Percentiles rank a stretch among this genome's conserved stretches.
Conservation (phyloP, 1,140 invertebrate species). For the Nylanderia fulva region DNA sequence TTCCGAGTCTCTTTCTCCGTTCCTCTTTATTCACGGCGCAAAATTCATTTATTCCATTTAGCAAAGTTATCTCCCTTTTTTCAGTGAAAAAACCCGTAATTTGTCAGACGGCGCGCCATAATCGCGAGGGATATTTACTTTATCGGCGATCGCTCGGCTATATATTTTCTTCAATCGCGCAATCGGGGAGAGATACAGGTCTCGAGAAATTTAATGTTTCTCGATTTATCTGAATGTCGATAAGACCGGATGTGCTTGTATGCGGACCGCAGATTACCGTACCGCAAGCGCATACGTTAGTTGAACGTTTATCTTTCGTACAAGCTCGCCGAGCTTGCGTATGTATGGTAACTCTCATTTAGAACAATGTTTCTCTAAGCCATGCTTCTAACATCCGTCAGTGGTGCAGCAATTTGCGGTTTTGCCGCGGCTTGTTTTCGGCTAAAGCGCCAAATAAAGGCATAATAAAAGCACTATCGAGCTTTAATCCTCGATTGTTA, state of each 20-base stretch:
- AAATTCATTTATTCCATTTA: slow-evolving; percentile 28
- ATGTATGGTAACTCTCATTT: slow-evolving; percentile 54
- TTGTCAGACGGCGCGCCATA: slow-evolving; percentile 28
- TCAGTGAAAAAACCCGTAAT: slow-evolving; percentile 37
- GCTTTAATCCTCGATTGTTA: neutral
- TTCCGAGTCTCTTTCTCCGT: neutral
- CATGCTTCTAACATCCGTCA: slow-evolving; percentile 47
- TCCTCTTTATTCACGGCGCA: neutral
- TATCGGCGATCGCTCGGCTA: neutral
- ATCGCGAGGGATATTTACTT: neutral
- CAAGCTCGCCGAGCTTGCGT: slow-evolving; percentile 14
- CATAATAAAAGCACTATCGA: neutral
- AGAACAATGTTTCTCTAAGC: slow-evolving; percentile 53
- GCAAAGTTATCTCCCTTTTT: neutral
- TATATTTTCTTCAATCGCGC: neutral
- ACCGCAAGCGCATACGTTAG: slow-evolving; percentile 13
- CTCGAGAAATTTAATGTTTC: slow-evolving; percentile 8
- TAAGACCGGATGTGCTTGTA: neutral
- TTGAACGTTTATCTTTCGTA: slow-evolving; percentile 44
- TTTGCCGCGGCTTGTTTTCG: slow-evolving; percentile 3
- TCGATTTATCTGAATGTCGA: slow-evolving; percentile 28
- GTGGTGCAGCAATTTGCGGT: slow-evolving; percentile 6
- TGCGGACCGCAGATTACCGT: neutral
- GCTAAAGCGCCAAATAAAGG: slow-evolving; percentile 17
- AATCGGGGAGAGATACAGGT: neutral